These are phyloP conservation scores for Gonatopus flavifemur DNA, from an alignment of 1,140 invertebrate species.

Conservation along the genomic window DNA sequence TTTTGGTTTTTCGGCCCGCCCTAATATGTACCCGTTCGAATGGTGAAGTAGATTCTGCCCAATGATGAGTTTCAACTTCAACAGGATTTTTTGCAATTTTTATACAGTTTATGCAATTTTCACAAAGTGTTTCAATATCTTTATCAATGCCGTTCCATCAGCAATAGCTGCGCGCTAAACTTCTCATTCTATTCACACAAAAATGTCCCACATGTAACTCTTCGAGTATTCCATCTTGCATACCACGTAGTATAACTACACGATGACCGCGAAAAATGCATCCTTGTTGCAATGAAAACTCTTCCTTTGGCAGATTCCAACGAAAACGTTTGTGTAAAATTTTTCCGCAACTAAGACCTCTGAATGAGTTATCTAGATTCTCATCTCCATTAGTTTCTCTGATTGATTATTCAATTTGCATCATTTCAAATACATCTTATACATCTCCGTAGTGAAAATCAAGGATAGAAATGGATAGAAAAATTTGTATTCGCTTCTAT, in stretches of 20 bases:
- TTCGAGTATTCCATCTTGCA: background rate
- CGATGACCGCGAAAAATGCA: constrained; percentile 6
- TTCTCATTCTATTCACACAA: constrained; percentile 1
- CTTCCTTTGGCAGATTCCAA: background rate
- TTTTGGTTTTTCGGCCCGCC: no score
- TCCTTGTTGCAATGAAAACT: constrained; percentile 6
- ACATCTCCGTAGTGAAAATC: no score
- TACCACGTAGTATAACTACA: constrained; percentile 31
- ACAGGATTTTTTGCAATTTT: constrained; percentile 10
- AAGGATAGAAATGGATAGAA: no score
- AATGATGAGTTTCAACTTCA: constrained; percentile 28
- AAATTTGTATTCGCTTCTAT: no score
- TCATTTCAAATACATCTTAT: background rate
- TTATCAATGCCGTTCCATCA: constrained; percentile 2
- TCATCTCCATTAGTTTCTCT: background rate
- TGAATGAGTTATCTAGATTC: background rate
- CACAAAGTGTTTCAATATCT: constrained; percentile 38
- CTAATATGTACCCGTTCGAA: constrained; percentile 51
- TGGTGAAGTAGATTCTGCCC: constrained; percentile 32
- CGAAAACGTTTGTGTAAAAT: background rate
- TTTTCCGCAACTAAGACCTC: background rate
- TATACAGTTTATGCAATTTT: constrained; percentile 37
- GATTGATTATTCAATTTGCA: background rate
- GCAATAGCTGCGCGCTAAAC: background rate
- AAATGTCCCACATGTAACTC: constrained; percentile 3